These are phyloP conservation scores for Grus americana DNA, from an alignment of 2,113 vertebrate genomes.

Conservation along the genomic window DNA sequence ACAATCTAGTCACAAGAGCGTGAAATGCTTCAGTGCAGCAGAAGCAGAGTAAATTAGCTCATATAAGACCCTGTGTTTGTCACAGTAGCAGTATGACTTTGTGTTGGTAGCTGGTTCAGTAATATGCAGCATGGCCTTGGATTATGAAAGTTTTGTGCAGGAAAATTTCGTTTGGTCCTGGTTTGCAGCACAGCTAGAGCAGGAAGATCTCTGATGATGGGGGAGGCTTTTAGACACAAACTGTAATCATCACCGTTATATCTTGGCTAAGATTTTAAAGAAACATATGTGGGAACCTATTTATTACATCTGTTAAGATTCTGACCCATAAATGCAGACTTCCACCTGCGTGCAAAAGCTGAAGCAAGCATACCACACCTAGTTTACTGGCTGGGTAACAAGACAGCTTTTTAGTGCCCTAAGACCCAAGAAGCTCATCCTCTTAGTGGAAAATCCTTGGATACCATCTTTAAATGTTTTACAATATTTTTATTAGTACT, in stretches of 20 bases:
- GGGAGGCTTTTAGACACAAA: not conserved
- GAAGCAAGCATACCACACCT: not conserved
- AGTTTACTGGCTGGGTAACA: not conserved
- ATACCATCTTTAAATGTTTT: constrained; percentile 10
- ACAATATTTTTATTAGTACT: constrained; percentile 19
- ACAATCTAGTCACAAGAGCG: not conserved
- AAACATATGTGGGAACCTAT: not conserved
- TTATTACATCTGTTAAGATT: not conserved
- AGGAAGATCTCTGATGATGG: not conserved
- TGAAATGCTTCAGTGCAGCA: not conserved
- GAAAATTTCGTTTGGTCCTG: not conserved
- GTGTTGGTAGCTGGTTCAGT: not conserved
- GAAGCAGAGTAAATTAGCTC: not conserved
- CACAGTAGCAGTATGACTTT: not conserved
- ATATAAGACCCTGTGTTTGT: not conserved
- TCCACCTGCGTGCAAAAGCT: not conserved
- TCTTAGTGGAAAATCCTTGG: constrained; percentile 20
- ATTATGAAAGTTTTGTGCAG: not conserved
- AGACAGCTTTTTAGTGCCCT: not conserved
- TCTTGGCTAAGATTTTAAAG: not conserved
- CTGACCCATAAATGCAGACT: not conserved
- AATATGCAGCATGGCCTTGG: not conserved
- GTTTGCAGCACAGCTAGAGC: not conserved
- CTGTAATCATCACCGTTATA: not conserved
- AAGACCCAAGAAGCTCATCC: not conserved